Conservation (phyloP, 2,888 invertebrate genomes). For the Linyphia triangularis region DNA sequence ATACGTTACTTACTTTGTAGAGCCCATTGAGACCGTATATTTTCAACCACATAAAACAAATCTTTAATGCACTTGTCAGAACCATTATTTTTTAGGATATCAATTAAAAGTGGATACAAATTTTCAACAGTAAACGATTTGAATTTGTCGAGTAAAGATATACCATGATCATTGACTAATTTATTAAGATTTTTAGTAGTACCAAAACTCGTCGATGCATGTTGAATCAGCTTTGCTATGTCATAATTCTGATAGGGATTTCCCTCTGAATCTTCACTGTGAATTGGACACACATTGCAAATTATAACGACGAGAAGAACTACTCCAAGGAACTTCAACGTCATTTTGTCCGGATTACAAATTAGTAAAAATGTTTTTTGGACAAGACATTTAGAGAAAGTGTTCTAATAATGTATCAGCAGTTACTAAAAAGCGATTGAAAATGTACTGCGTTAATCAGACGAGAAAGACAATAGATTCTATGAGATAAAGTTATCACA, state of each 20-base stretch:
- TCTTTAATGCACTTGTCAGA: neutral
- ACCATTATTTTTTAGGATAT: neutral
- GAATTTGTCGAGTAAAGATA: neutral
- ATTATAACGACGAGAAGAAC: neutral
- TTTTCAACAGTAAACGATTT: neutral
- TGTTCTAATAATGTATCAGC: neutral
- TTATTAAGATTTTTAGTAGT: neutral
- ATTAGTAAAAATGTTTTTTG: neutral
- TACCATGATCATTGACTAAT: neutral
- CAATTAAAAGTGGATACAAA: neutral
- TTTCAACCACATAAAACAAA: neutral
- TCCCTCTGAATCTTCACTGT: neutral
- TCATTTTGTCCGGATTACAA: neutral
- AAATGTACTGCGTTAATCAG: neutral
- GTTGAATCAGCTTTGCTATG: neutral
- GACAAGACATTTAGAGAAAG: neutral
- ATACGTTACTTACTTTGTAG: neutral
- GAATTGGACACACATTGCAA: neutral
- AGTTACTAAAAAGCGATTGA: too few species aligned
- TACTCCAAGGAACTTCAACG: neutral
- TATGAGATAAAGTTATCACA: neutral
- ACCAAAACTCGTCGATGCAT: neutral
- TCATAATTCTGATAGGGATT: neutral
- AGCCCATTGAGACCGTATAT: neutral
- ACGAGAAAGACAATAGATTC: neutral